Evolutionary conservation across 37 sponge, comb jelly and placozoan genomes (phyloP).

Genomic region (Diacarnus erythraeanus): DNA sequence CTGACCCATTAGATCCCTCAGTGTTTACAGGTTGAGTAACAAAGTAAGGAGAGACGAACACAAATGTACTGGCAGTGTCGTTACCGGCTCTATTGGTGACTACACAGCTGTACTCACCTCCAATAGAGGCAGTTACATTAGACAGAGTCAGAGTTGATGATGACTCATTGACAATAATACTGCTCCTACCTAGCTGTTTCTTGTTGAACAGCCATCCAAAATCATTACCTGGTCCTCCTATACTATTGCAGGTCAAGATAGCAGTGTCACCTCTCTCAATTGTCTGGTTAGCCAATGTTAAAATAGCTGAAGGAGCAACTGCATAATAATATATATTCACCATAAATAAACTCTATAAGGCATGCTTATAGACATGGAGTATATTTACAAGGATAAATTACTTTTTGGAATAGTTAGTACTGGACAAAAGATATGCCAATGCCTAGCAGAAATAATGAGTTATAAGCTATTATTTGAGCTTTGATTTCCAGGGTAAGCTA

Average conservation of each 20-base stretch:
- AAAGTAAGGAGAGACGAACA: constrained; percentile 27
- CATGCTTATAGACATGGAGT: no score
- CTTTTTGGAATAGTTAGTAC: no score
- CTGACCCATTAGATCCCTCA: constrained; percentile 3
- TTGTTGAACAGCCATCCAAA: constrained; percentile 41
- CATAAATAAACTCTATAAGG: no score
- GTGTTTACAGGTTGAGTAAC: constrained; percentile 13
- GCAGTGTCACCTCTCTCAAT: neutral
- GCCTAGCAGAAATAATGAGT: no score
- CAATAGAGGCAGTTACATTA: constrained; percentile 39
- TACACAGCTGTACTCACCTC: constrained; percentile 66
- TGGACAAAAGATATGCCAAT: no score
- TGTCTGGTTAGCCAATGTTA: neutral
- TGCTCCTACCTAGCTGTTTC: neutral
- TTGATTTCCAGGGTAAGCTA: neutral
- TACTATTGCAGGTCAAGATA: constrained; percentile 40
- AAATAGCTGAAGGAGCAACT: neutral
- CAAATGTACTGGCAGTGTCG: constrained; percentile 12
- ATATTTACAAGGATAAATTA: no score
- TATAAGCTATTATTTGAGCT: constrained; percentile 15
- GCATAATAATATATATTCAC: no score
- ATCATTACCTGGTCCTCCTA: constrained; percentile 49
- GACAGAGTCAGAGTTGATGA: neutral
- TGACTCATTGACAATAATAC: neutral
- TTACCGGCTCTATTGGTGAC: constrained; percentile 48